These are phyloP conservation scores for Trinorchestia longiramus DNA, from an alignment of 1,140 invertebrate species.

Conservation along the genomic window DNA sequence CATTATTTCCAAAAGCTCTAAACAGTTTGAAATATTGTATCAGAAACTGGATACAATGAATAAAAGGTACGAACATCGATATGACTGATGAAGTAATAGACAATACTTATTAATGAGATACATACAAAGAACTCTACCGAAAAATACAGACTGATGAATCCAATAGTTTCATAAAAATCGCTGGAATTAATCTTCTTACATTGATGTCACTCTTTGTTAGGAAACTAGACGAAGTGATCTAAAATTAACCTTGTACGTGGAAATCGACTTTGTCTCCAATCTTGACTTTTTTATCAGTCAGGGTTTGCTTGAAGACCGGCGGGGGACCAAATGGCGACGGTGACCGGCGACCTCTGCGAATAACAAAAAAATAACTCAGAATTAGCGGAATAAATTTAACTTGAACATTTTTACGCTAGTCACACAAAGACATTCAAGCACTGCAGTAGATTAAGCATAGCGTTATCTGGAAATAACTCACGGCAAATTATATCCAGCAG, in stretches of 20 bases:
- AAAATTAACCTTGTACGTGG: constrained; percentile 78
- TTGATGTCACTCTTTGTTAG: no score
- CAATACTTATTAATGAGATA: no score
- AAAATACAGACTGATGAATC: no score
- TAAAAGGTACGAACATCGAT: no score
- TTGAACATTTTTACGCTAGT: not conserved
- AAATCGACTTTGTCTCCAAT: constrained; percentile 81
- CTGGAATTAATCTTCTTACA: no score
- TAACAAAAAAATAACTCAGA: constrained; percentile 58
- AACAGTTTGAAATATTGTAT: no score
- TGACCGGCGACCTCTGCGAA: constrained; percentile 60
- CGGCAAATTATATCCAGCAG: not conserved
- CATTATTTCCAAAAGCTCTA: no score
- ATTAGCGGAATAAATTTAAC: not conserved
- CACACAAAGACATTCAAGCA: not conserved
- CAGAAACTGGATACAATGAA: no score
- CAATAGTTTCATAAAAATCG: no score
- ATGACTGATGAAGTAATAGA: no score
- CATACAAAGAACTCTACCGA: no score
- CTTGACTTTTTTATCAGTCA: constrained; percentile 80
- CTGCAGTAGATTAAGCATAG: not conserved
- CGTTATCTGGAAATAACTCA: not conserved
- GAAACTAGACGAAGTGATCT: not conserved
- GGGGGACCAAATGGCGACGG: constrained; percentile 65
- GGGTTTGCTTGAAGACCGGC: constrained; percentile 79